These are phyloP conservation scores for Eulemur albifrons DNA, from an alignment of 2,797 vertebrate genomes.

Conservation along the genomic window DNA sequence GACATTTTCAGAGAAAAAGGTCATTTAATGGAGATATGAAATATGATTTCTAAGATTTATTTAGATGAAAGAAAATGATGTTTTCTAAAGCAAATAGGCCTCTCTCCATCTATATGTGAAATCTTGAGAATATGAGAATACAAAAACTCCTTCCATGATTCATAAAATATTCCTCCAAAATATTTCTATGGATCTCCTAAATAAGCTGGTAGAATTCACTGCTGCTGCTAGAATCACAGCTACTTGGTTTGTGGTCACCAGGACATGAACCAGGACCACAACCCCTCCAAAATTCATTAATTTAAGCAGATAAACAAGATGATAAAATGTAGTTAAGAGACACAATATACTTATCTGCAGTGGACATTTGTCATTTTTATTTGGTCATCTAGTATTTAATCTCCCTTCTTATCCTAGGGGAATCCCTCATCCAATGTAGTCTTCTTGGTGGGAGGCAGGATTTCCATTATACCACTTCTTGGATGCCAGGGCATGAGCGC, in stretches of 20 bases:
- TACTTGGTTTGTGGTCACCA: background rate
- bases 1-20: background rate
- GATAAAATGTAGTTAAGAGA: background rate
- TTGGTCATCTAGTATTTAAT: background rate
- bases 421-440: background rate
- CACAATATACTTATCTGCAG: background rate
- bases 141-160: background rate
- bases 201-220: background rate
- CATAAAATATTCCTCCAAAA: background rate
- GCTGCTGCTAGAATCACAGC: background rate
- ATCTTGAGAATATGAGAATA: background rate
- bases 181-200: background rate
- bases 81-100: background rate
- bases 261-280: background rate
- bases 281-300: background rate
- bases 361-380: background rate
- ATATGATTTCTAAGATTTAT: background rate
- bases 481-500: background rate
- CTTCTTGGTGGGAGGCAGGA: background rate
- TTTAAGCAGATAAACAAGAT: constrained; percentile 1
- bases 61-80: background rate
- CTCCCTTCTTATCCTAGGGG: background rate
- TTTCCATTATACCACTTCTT: background rate
- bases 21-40: background rate
- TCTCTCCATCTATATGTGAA: background rate